Conservation (phyloP, 2,797 vertebrate species). For the Scyliorhinus canicula region DNA sequence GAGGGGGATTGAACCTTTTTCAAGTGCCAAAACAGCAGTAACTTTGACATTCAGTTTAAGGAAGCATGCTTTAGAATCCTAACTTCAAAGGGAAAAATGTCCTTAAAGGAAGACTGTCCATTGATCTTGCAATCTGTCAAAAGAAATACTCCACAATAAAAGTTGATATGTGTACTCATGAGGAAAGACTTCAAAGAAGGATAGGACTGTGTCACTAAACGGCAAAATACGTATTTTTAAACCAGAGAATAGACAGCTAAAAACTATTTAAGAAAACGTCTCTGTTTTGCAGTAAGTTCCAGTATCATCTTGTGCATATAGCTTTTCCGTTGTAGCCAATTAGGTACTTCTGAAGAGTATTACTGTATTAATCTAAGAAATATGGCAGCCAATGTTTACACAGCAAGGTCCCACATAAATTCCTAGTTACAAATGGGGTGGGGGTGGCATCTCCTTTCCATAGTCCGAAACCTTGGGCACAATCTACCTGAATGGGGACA, state of each 20-base stretch:
- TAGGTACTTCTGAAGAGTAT: neutral
- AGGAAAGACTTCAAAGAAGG: neutral
- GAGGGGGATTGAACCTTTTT: neutral
- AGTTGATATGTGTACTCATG: neutral
- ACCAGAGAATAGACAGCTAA: neutral
- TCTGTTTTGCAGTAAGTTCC: neutral
- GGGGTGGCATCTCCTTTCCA: neutral
- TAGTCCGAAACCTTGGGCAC: neutral
- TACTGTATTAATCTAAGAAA: neutral
- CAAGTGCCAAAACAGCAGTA: neutral
- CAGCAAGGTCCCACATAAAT: neutral
- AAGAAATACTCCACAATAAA: neutral
- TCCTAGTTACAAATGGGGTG: neutral
- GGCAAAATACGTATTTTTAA: neutral
- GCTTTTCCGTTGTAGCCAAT: neutral
- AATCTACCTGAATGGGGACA: no score
- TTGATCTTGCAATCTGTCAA: neutral
- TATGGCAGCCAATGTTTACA: neutral
- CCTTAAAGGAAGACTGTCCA: neutral
- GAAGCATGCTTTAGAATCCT: neutral
- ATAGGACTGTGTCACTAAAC: neutral
- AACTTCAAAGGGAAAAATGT: neutral
- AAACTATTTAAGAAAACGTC: neutral
- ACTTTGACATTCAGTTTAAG: neutral
- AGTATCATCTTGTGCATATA: neutral